Percentiles rank a stretch among this genome's conserved stretches.
Conservation (phyloP, 2,888 invertebrate species). For the Epinotia ramella region DNA sequence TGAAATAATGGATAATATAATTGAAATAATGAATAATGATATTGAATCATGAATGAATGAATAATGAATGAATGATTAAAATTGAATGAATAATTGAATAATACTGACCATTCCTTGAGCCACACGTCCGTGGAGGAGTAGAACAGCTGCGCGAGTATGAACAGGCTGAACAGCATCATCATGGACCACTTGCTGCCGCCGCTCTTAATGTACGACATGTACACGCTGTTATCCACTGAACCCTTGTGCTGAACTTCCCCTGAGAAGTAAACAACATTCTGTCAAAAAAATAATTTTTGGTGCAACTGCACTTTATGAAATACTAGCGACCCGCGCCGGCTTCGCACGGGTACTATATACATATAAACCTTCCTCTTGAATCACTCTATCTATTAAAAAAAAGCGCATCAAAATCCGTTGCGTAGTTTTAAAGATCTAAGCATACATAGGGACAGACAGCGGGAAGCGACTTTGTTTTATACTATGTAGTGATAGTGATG, state of each 20-base stretch:
- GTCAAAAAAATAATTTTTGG: too few relatives aligned
- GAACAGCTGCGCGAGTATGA: conserved; percentile 83
- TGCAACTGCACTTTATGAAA: too few relatives aligned
- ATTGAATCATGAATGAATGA: conserved; percentile 8
- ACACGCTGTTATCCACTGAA: conserved; percentile 76
- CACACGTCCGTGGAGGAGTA: conserved; percentile 87
- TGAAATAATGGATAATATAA: not conserved
- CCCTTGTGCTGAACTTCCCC: conserved; percentile 78
- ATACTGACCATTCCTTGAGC: conserved; percentile 84
- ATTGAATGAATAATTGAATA: not conserved
- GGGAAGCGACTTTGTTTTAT: too few relatives aligned
- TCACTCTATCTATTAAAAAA: too few relatives aligned
- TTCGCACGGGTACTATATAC: too few relatives aligned
- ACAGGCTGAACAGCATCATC: conserved; percentile 77
- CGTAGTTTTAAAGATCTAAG: too few relatives aligned
- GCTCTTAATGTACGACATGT: conserved; percentile 83
- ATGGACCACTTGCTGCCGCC: conserved; percentile 83
- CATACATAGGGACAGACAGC: too few relatives aligned
- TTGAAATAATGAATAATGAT: not conserved
- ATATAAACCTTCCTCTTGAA: too few relatives aligned
- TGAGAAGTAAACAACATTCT: conserved; percentile 52
- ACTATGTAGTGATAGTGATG: too few relatives aligned
- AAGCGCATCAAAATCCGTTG: too few relatives aligned
- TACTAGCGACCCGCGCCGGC: too few relatives aligned
- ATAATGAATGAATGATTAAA: not conserved